Conservation (phyloP, 2,797 vertebrate genomes). For the Sebastes trivittatus region DNA sequence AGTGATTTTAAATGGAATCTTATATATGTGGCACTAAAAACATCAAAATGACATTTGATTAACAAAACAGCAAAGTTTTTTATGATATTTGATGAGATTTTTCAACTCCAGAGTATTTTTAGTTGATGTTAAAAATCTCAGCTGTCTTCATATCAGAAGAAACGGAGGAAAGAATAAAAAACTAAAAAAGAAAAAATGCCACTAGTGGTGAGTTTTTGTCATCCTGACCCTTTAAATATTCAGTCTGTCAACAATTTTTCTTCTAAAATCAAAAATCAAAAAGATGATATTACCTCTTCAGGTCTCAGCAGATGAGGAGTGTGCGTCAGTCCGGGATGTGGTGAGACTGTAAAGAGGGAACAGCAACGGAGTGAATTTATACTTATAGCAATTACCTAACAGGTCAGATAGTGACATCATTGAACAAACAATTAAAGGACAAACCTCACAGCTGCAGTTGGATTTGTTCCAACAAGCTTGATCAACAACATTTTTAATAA, state of each 20-base stretch:
- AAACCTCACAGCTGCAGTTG: background rate
- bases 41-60: too few relatives aligned
- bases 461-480: background rate
- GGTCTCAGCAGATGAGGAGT: background rate
- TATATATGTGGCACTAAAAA: too few relatives aligned
- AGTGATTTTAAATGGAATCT: too few relatives aligned
- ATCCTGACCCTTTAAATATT: background rate
- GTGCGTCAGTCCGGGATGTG: background rate
- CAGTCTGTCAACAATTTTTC: background rate
- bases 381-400: background rate
- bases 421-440: background rate
- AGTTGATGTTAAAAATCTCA: too few relatives aligned
- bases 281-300: background rate
- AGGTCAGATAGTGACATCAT: background rate
- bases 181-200: accelerated
- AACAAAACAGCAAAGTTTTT: too few relatives aligned
- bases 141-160: too few relatives aligned
- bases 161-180: background rate
- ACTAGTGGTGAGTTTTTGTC: background rate
- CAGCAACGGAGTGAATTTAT: background rate
- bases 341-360: background rate
- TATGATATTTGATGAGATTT: accelerated
- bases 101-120: accelerated
- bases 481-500: background rate
- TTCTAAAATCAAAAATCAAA: background rate